Base-by-base conservation (phyloP, 2,888 invertebrate genomes). In the Mamestra brassicae region DNA sequence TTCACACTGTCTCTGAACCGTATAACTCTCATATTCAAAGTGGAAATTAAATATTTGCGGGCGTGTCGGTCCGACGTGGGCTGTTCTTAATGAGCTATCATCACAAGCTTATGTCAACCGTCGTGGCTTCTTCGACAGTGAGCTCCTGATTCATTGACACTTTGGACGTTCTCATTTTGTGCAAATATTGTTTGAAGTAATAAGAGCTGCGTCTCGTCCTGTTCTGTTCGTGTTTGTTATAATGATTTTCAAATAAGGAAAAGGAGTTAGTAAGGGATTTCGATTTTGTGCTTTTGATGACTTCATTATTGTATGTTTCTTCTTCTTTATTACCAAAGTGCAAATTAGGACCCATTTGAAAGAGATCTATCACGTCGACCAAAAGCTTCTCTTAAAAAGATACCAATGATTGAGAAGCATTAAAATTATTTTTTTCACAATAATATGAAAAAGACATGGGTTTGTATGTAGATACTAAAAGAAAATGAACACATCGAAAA, bases 21-120 rank as follows among this genome's bases (percentile, higher is more conserved):
- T 60, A 65, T 81, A 87, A 86, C 85, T 86, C 87, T 88, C 88
- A 84, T 88, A 87, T 88, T 86, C 86, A 75, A 81, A 91, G 90
- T 83, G 88, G 84, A 86, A 85, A 87, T 87, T 85, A 88, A 90
- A 92, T 91, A 90, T 91, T 91, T 90, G 92, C 90, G 74, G 87
- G 80, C 78, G 77, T 78, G 74, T 78, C 77, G 78, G 72, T 64
- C 63, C 36, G 65, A 84, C 86, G 88, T 87, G 88, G 85, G 82
- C 85, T 66, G 88, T 81, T 86, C 81, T 87, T 91, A 91, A 91
- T 92, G 90, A 91, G 89, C 88, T 88, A 91, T 91, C 89, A 89
- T 89, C 89, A 87, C 86, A 83, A 71, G 76, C 78, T 83, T 81
- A 69, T 85, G 86, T 88, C 87, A 87, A 86, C 83, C 52, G 36